Evolutionary conservation across 2,888 invertebrate genomes (phyloP), one percentile per base, ranked within the genome.

Genomic region (Tinea trinotella): DNA sequence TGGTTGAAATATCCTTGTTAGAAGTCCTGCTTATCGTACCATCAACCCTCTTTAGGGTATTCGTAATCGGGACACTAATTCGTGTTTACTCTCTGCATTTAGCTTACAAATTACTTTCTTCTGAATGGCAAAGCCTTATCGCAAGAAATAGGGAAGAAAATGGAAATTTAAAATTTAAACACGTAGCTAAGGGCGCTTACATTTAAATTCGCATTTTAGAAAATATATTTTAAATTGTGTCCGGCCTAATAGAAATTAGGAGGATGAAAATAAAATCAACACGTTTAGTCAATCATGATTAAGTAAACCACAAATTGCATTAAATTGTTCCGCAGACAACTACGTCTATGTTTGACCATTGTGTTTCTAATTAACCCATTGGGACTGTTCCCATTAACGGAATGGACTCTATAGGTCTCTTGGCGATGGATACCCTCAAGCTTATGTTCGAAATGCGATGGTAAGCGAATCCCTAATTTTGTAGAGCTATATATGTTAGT

Each of bases 321-420:
- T 40, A 40, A 40, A 40, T 40, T 40, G 40, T 40, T 6, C 40
- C 40, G n/a, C 35, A 40, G 7, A n/a, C 40, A 40, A 15, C 12
- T 40, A 15, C 18, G 7, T 19, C 46, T 17, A 10, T 46, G 19
- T 46, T 46, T 19, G 19, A 15, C 46, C 46, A 50, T 22, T 50
- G 15, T 24, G 50, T 19, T 50, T 19, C 74, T 76, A 75, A 73
- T 76, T 74, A 75, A 75, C 71, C 72, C 67, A 60, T 61, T 46
- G 64, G 65, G 69, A 68, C 66, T 63, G 64, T 61, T 64, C 59
- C 66, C 59, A 74, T 74, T 74, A 71, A 64, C 61, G 63, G 61
- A 68, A 67, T 63, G 62, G 64, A 65, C 63, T 15, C 53, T 12
- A 63, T 64, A 57, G 54, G 59, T 58, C 57, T 22, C 54, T 53